Conservation (phyloP, 2,113 vertebrate species). For the Rhabdornis inornatus region DNA sequence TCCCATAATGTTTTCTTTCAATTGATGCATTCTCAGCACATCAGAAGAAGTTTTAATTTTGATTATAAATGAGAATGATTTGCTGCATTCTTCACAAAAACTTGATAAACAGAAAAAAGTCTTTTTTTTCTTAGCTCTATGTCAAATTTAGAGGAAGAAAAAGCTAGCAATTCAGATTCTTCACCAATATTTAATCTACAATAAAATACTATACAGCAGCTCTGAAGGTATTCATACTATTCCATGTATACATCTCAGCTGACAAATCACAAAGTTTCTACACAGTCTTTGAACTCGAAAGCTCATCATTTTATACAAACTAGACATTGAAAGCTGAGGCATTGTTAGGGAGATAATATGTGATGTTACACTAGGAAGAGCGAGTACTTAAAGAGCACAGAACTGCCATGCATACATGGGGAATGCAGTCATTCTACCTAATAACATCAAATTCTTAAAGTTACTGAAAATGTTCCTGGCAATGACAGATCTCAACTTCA, state of each 20-base stretch:
- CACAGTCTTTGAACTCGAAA: slow-evolving; percentile 11
- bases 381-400: not conserved
- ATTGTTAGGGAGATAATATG: slow-evolving; percentile 7
- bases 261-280: slow-evolving; percentile 11
- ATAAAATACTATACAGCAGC: not conserved
- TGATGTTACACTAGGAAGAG: not conserved
- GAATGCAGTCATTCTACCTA: not conserved
- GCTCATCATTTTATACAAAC: slow-evolving; percentile 14
- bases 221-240: not conserved
- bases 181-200: not conserved
- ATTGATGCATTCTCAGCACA: not conserved
- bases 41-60: not conserved
- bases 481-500: not conserved
- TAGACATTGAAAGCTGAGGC: not conserved
- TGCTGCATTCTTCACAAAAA: not conserved
- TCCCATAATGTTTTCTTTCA: not conserved
- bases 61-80: not conserved
- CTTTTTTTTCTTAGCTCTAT: not conserved
- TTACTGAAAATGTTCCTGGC: not conserved
- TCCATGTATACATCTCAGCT: not conserved
- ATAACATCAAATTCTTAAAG: not conserved
- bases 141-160: not conserved
- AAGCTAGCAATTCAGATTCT: not conserved
- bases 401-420: not conserved
- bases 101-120: not conserved